Evolutionary conservation across 2,797 vertebrate species (phyloP).

Genomic region (Cheirogaleus major): DNA sequence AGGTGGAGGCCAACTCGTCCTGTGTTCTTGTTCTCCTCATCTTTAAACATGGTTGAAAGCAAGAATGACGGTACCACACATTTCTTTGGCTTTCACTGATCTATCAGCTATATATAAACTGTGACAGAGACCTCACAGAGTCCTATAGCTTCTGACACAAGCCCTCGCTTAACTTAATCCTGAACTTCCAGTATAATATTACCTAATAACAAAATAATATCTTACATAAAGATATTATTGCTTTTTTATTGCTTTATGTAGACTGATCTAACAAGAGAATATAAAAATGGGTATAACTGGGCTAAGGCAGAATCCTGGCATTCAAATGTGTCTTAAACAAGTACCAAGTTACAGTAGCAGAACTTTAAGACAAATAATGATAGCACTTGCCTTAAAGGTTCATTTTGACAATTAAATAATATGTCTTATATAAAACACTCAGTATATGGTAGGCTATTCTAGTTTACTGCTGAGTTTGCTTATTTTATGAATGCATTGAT

Average conservation of each 20-base stretch:
- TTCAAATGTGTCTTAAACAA: not conserved
- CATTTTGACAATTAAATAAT: not conserved
- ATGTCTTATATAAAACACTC: not conserved
- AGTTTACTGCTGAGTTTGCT: not conserved
- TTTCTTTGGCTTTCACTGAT: not conserved
- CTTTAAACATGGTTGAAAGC: not conserved
- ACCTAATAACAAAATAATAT: not conserved
- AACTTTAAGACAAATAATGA: not conserved
- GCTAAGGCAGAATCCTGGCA: not conserved
- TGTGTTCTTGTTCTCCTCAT: not conserved
- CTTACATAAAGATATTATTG: not conserved
- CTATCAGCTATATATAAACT: not conserved
- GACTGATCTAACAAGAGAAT: not conserved
- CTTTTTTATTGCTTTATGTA: not conserved
- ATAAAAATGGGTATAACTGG: not conserved
- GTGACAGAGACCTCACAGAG: not conserved
- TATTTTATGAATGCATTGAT: not conserved
- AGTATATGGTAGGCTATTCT: not conserved
- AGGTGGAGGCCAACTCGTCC: not conserved
- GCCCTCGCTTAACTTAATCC: not conserved
- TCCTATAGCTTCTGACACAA: not conserved
- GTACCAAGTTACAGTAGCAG: not conserved
- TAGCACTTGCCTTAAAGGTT: not conserved
- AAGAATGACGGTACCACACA: not conserved
- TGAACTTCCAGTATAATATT: not conserved